These are phyloP conservation scores for Aphelenchoides besseyi DNA, from an alignment of 1,140 invertebrate species.

Conservation along the genomic window DNA sequence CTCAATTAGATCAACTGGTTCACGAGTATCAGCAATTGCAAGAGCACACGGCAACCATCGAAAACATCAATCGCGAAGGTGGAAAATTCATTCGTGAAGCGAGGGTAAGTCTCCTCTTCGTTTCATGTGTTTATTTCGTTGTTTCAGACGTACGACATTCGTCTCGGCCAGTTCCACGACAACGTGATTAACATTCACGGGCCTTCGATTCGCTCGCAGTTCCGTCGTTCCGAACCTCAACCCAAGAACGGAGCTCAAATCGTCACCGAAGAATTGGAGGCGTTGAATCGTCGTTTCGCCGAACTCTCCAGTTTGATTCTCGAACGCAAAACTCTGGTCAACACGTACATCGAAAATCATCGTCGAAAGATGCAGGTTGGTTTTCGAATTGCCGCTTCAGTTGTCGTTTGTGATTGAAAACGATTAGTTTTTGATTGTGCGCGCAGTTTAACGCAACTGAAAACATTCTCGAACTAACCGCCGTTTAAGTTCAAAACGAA, in stretches of 20 bases:
- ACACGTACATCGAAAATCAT: constrained; percentile 62
- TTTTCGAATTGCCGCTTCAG: neutral
- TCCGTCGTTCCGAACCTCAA: constrained; percentile 55
- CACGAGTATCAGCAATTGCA: constrained; percentile 81
- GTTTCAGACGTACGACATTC: constrained; percentile 79
- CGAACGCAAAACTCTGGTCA: constrained; percentile 58
- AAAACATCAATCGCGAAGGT: constrained; percentile 88
- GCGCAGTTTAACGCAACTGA: neutral
- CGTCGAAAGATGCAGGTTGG: constrained; percentile 61
- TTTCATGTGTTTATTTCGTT: constrained; percentile 13
- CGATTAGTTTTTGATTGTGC: neutral
- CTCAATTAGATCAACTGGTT: constrained; percentile 56
- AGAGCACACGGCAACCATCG: constrained; percentile 84
- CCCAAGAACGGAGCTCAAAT: constrained; percentile 72
- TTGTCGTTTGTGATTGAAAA: neutral
- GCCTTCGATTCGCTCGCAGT: constrained; percentile 36
- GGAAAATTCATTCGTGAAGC: constrained; percentile 92
- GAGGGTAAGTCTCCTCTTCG: constrained; percentile 73
- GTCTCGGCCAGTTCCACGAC: constrained; percentile 81
- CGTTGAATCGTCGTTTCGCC: constrained; percentile 60
- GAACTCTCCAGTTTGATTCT: constrained; percentile 56
- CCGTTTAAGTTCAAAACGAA: too few relatives aligned
- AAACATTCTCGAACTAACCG: too few relatives aligned
- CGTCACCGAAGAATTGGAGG: constrained; percentile 76
- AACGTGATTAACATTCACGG: constrained; percentile 79